Evolutionary conservation across 2,888 invertebrate genomes (phyloP).

Genomic region (Zelleria hepariella): DNA sequence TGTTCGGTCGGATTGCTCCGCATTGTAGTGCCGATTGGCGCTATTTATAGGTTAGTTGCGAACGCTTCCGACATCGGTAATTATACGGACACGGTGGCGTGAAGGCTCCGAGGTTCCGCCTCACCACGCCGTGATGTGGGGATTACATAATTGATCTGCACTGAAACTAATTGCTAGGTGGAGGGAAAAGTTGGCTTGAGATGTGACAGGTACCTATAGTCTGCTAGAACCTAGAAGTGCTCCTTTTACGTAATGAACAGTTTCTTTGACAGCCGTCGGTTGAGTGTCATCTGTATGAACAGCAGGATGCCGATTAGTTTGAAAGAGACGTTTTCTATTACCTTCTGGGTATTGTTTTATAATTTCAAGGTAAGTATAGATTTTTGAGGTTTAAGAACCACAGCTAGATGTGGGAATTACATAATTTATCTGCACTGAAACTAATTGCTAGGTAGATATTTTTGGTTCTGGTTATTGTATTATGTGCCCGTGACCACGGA

Average conservation of each 20-base stretch:
- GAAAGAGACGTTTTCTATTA: too few species aligned
- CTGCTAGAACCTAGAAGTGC: too few species aligned
- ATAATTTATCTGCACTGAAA: not conserved
- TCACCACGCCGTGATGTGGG: not conserved
- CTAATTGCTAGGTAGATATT: not conserved
- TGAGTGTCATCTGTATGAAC: too few species aligned
- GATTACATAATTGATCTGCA: not conserved
- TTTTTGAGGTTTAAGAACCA: too few species aligned
- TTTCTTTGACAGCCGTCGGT: too few species aligned
- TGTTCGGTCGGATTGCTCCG: slow-evolving; percentile 45
- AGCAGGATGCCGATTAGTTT: too few species aligned
- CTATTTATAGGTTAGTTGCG: slow-evolving; percentile 48
- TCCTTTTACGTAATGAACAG: too few species aligned
- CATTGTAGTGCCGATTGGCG: slow-evolving; percentile 62
- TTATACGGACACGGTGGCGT: not conserved
- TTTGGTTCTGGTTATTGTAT: not conserved
- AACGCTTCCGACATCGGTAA: not conserved
- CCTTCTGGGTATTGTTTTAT: too few species aligned
- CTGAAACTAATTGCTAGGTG: not conserved
- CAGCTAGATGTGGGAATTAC: not conserved
- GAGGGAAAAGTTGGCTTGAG: not conserved
- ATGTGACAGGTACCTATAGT: too few species aligned
- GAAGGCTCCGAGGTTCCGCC: not conserved
- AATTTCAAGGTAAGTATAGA: too few species aligned
- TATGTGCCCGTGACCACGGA: too few species aligned